Evolutionary conservation across 2,888 invertebrate species (phyloP).

Genomic region (Pinctada fucata): DNA sequence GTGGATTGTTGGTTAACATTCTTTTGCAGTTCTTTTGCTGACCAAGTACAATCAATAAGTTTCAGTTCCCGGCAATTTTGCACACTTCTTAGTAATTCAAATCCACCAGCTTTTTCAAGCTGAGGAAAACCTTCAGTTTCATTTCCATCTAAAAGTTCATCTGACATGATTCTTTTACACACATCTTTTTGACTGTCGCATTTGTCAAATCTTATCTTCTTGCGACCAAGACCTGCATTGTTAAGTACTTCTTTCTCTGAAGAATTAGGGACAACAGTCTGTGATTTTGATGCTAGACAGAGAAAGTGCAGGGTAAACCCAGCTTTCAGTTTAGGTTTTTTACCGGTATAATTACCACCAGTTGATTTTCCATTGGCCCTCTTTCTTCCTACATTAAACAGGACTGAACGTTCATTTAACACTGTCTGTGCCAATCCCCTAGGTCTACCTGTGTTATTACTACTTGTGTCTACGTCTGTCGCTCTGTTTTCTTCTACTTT

Average conservation of each 20-base stretch:
- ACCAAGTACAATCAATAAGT: conserved; percentile 24
- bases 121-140: conserved; percentile 15
- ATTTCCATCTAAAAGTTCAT: neutral
- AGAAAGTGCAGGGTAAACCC: conserved; percentile 4
- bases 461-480: neutral
- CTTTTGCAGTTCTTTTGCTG: conserved; percentile 23
- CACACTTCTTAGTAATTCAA: conserved; percentile 37
- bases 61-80: conserved; percentile 28
- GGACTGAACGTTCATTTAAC: neutral
- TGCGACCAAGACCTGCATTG: conserved; percentile 17
- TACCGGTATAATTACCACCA: neutral
- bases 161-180: neutral
- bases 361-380: neutral
- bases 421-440: neutral
- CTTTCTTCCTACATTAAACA: neutral
- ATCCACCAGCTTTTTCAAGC: conserved; percentile 22
- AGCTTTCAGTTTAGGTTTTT: neutral
- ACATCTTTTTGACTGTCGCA: conserved; percentile 5
- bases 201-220: conserved; percentile 10
- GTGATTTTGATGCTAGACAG: conserved; percentile 6
- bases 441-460: neutral
- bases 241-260: conserved; percentile 22
- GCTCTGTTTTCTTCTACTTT: neutral
- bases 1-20: conserved; percentile 32
- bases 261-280: conserved; percentile 5